phyloP scores from a whole-genome alignment of 2,888 invertebrate genomes.

The Hypsopygia costalis region DNA sequence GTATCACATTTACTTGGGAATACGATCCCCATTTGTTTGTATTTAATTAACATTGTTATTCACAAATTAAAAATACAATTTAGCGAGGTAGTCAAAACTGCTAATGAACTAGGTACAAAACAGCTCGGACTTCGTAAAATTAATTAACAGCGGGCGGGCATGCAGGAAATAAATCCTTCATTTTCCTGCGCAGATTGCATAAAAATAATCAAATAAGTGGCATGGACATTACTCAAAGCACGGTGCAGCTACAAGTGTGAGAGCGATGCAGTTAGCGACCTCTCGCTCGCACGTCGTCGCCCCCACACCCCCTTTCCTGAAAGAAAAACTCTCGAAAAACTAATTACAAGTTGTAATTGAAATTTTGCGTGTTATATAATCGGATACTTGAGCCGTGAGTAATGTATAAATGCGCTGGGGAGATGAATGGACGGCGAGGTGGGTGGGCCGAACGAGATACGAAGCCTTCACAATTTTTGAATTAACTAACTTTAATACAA shows the following conservation, averaged over 20 bases:
- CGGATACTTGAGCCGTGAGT: slow-evolving; percentile 81
- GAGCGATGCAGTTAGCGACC: slow-evolving; percentile 27
- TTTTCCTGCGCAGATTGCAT: slow-evolving; percentile 75
- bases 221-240: slow-evolving; percentile 73
- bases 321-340: slow-evolving; percentile 82
- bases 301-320: slow-evolving; percentile 71
- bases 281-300: slow-evolving; percentile 48
- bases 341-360: slow-evolving; percentile 82
- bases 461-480: slow-evolving; percentile 55
- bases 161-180: slow-evolving; percentile 69
- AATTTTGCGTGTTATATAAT: slow-evolving; percentile 82
- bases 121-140: slow-evolving; percentile 49
- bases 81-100: slow-evolving; percentile 15
- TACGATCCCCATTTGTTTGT: background rate
- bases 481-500: slow-evolving; percentile 61
- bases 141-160: slow-evolving; percentile 64
- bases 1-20: too few species aligned
- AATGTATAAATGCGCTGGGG: slow-evolving; percentile 78
- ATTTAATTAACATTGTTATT: slow-evolving; percentile 12
- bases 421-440: slow-evolving; percentile 65
- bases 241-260: slow-evolving; percentile 51
- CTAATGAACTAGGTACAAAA: slow-evolving; percentile 32
- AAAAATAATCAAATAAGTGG: slow-evolving; percentile 79
- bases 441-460: slow-evolving; percentile 56
- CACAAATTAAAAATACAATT: slow-evolving; percentile 11